phyloP scores from a whole-genome alignment of 2,113 vertebrate genomes.

The Mustela lutreola region DNA sequence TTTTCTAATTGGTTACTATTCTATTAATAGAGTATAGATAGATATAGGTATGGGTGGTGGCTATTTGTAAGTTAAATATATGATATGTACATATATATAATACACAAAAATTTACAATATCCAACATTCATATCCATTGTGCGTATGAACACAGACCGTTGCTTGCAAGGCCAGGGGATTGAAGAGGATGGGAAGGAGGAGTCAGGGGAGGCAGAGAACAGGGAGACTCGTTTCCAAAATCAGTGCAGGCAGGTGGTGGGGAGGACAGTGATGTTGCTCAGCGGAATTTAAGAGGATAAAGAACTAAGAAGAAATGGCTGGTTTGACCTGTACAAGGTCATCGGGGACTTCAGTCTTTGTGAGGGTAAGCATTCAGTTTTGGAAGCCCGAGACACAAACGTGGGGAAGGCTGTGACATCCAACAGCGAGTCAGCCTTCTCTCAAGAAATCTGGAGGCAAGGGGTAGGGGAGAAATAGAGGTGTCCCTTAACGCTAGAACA shows the following conservation, averaged over 20 bases:
- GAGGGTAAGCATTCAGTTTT: not conserved
- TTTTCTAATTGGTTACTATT: not conserved
- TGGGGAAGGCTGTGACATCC: not conserved
- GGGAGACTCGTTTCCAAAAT: not conserved
- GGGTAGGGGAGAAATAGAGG: not conserved
- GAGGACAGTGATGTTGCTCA: rapidly evolving
- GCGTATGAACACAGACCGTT: not conserved
- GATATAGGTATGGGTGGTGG: not conserved
- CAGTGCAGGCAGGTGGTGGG: not conserved
- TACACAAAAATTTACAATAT: not conserved
- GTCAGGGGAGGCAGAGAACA: not conserved
- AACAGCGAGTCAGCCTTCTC: not conserved
- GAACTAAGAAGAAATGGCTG: not conserved
- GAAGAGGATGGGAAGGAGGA: not conserved
- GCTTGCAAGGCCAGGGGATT: not conserved
- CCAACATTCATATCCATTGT: not conserved
- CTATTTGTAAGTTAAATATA: not conserved
- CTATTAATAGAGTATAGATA: not conserved
- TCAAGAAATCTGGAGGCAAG: not conserved
- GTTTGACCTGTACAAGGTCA: not conserved
- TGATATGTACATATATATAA: not conserved
- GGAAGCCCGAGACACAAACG: not conserved
- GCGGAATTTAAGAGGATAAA: not conserved
- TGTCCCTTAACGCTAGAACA: not conserved
- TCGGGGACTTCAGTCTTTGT: not conserved